A percentile compares a stretch with the other conserved stretches of the same genome.
Evolutionary conservation across 2,797 vertebrate genomes (phyloP).

Genomic region (Chaetodon trifasciatus): DNA sequence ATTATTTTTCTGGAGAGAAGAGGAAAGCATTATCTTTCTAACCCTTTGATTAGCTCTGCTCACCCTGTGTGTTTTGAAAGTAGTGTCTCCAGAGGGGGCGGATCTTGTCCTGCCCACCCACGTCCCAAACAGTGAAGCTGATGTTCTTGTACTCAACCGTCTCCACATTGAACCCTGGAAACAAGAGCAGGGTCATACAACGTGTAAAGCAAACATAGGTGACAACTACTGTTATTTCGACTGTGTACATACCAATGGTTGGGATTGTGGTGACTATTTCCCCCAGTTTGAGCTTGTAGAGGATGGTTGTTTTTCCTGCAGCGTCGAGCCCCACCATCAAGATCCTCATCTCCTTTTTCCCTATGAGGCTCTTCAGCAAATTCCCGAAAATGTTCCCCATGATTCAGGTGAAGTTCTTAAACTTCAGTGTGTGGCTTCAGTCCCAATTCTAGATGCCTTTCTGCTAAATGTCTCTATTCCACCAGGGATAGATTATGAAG

Average conservation of each 20-base stretch:
- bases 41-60: conserved; percentile 47
- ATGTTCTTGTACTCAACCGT: conserved; percentile 89
- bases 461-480: conserved; percentile 34
- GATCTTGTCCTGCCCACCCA: conserved; percentile 89
- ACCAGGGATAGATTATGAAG: conserved; percentile 34
- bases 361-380: conserved; percentile 95
- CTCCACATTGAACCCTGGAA: conserved; percentile 87
- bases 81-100: conserved; percentile 88
- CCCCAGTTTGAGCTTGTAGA: conserved; percentile 97
- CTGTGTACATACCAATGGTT: conserved; percentile 91
- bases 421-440: conserved; percentile 33
- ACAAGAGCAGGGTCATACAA: conserved; percentile 22
- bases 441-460: conserved; percentile 27
- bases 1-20: background rate
- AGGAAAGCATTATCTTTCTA: background rate
- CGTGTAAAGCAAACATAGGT: background rate
- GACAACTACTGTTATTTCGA: background rate
- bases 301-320: conserved; percentile 97
- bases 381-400: conserved; percentile 98
- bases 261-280: conserved; percentile 99
- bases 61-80: conserved; percentile 87
- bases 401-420: conserved; percentile 73
- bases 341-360: conserved; percentile 99
- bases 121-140: conserved; percentile 91
- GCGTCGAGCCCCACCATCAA: conserved; percentile 98